Base-by-base conservation (phyloP, 2,888 invertebrate species). In the Microplitis deprimator region DNA sequence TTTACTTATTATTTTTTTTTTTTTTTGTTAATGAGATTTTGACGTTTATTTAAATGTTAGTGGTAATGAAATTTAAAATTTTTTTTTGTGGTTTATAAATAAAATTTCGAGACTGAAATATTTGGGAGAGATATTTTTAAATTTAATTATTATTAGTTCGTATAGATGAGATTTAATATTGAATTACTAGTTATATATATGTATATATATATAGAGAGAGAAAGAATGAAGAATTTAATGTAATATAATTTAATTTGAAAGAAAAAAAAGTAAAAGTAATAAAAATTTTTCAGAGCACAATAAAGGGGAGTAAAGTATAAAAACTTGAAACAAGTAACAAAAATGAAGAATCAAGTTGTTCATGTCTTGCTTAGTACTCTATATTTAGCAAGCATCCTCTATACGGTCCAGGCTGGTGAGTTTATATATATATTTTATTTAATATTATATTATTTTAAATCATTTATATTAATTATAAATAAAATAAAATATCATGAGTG, bases 331-430 rank as follows among this genome's bases (percentile, higher is more conserved):
- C 50, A n/a, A 50, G 41, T n/a, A 16, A 68, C 72, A 50, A 64
- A 76, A 17, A 89, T 89, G 89, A 87, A 88, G 84, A 86, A 83
- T 83, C 85, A 85, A 80, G 80, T 82, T 85, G 85, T 83, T 84
- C 84, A 86, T 84, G 83, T 86, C 81, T 85, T 87, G 83, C 85
- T 88, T 84, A 85, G 85, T 78, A 82, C 87, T 87, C 89, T 89
- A 88, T 89, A 86, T 88, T 88, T 89, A 88, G 89, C 87, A 81
- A 84, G 86, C 85, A 85, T 85, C 87, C 85, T 88, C 83, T 85
- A 81, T 83, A 85, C 83, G 82, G 85, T 86, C 84, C 84, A 87
- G 80, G 88, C 88, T 87, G 89, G 89, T 89, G 85, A 89, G 88
- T 50, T 50, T 50, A 50, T 50, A 50, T 50, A 50, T 50, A 13